Base-by-base conservation (phyloP, 37 sponge, comb jelly and placozoan genomes). In the Crambe crambe region DNA sequence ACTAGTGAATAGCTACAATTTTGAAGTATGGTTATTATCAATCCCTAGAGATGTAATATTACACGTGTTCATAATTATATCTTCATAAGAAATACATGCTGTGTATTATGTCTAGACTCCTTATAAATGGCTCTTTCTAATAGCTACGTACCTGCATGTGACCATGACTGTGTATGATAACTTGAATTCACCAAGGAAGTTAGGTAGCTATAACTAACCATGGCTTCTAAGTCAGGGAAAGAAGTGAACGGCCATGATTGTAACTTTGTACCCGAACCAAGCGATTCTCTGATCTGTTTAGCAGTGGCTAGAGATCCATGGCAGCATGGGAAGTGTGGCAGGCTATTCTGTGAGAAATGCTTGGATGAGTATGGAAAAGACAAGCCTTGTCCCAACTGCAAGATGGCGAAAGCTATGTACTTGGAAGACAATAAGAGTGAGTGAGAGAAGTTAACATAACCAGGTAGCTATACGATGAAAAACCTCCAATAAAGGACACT, bases 241-340 rank as follows among this genome's bases (percentile, higher is more conserved):
- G n/a, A n/a, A n/a, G n/a, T n/a, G n/a, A 47, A 12, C 6, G 61
- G 27, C 17, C 17, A 22, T 60, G 61, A 60, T 3, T n/a, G 4
- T 22, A 25, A 60, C 21, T 60, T 60, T 22, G 17, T 60, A 26
- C 4, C 61, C 17, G 5, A 20, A 60, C 61, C 61, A 60, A 3
- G 17, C 4, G 61, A 60, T 60, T 21, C 23, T 25, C 27, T 60
- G 23, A 60, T 60, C 27, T 60, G 61, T 60, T 25, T 22, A 9
- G 17, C 23, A 26, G 61, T 60, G 17, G 61, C 61, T 60, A 20
- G 25, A 22, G 61, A 60, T 6, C 26, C 61, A 20, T 26, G 26
- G 27, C 61, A 60, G 25, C 61, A 60, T 60, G 61, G 61, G 25
- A 25, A n/a, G 23, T 60, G 61, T 60, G 61, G 61, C 26, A 60